These are phyloP conservation scores for Cyclopterus lumpus DNA, from an alignment of 2,797 vertebrate genomes.

Conservation along the genomic window DNA sequence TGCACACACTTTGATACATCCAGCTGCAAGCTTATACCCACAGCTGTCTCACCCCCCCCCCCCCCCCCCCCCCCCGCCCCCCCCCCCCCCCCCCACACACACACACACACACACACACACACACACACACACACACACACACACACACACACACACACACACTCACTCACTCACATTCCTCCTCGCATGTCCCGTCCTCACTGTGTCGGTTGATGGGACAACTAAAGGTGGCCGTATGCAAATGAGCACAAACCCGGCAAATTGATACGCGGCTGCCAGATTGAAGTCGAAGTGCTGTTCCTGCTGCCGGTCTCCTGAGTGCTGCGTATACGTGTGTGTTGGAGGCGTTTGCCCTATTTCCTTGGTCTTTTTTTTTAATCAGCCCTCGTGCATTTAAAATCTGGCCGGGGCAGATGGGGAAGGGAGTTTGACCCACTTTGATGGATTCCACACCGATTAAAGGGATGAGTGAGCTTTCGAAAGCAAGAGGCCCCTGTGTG, in stretches of 20 bases:
- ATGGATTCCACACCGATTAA: slow-evolving; percentile 87
- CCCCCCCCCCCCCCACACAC: no score
- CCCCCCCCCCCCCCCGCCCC: no score
- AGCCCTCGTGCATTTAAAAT: slow-evolving; percentile 84
- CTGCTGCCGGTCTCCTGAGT: slow-evolving; percentile 44
- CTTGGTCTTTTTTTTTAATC: slow-evolving; percentile 82
- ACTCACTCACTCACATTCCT: not conserved
- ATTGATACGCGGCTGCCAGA: slow-evolving; percentile 39
- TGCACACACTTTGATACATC: slow-evolving; percentile 25
- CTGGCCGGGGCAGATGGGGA: slow-evolving; percentile 83
- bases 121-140: not conserved
- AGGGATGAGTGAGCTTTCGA: slow-evolving; percentile 83
- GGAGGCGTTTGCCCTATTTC: slow-evolving; percentile 81
- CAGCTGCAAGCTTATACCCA: slow-evolving; percentile 55
- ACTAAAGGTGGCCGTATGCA: slow-evolving; percentile 63
- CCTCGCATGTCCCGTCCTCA: slow-evolving; percentile 13
- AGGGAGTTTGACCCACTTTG: slow-evolving; percentile 87
- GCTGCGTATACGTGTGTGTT: slow-evolving; percentile 36
- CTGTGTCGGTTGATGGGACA: slow-evolving; percentile 16
- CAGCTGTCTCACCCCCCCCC: slow-evolving; percentile 52
- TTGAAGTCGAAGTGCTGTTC: slow-evolving; percentile 46
- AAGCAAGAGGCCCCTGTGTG: slow-evolving; percentile 72
- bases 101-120: not conserved
- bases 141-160: not conserved
- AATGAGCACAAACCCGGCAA: slow-evolving; percentile 49